These are phyloP conservation scores for Hemibagrus guttatus DNA, from an alignment of 2,797 vertebrate species.

Conservation along the genomic window DNA sequence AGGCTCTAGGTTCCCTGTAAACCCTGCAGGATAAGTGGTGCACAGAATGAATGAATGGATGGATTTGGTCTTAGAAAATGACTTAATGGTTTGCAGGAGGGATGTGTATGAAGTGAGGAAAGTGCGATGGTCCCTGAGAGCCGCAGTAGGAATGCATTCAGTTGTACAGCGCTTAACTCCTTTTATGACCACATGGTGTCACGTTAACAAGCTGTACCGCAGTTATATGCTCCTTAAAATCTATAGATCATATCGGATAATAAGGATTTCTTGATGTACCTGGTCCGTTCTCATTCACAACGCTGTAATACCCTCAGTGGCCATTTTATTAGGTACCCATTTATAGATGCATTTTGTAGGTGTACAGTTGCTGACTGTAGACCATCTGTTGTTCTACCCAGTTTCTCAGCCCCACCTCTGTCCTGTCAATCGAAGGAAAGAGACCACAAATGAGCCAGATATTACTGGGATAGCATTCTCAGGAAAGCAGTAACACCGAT, in stretches of 20 bases:
- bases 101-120: not conserved
- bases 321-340: not conserved
- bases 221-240: not conserved
- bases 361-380: not conserved
- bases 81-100: not conserved
- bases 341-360: not conserved
- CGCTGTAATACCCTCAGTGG: not conserved
- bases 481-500: not conserved
- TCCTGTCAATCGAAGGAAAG: not conserved
- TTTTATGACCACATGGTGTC: not conserved
- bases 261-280: not conserved
- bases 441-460: not conserved
- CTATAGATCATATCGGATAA: not conserved
- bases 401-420: not conserved
- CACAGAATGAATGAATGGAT: too few relatives aligned
- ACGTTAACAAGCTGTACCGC: not conserved
- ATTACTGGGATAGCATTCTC: not conserved
- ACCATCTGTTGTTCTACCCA: slow-evolving; percentile 2
- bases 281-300: not conserved
- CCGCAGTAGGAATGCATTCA: not conserved
- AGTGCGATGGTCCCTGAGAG: not conserved
- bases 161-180: not conserved
- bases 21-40: too few relatives aligned
- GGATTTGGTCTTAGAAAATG: not conserved
- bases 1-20: too few relatives aligned